Evolutionary conservation across 1,140 invertebrate genomes (phyloP).

Genomic region (Drosophila cardini): DNA sequence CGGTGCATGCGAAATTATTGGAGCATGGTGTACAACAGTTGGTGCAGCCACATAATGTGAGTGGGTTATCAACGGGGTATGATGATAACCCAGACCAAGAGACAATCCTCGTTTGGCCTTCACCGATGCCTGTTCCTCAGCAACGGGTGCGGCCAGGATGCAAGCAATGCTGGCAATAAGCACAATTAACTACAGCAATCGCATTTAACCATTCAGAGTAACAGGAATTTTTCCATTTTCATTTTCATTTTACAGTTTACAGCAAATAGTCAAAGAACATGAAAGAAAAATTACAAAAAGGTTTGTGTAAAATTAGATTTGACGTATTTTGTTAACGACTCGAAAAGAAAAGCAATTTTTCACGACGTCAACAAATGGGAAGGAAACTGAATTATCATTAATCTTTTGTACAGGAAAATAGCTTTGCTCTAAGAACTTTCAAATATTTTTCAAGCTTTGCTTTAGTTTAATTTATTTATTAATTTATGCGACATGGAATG

Average conservation of each 20-base stretch:
- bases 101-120: slow-evolving; percentile 75
- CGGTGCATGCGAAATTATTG: slow-evolving; percentile 73
- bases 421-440: neutral
- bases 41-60: slow-evolving; percentile 72
- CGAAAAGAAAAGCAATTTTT: neutral
- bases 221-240: slow-evolving; percentile 52
- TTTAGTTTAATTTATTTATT: neutral
- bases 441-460: neutral
- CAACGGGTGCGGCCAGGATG: slow-evolving; percentile 71
- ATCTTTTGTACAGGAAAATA: neutral
- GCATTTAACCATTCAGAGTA: slow-evolving; percentile 6
- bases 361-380: neutral
- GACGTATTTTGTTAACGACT: slow-evolving; percentile 1
- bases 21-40: slow-evolving; percentile 70
- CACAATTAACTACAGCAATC: slow-evolving; percentile 59
- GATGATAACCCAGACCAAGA: slow-evolving; percentile 75
- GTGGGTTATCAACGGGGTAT: slow-evolving; percentile 73
- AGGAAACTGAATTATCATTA: neutral
- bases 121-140: slow-evolving; percentile 53
- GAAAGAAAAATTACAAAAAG: slow-evolving; percentile 13
- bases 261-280: slow-evolving; percentile 20
- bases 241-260: slow-evolving; percentile 20
- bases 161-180: slow-evolving; percentile 59
- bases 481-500: neutral
- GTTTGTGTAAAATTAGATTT: neutral